Percentiles rank a stretch among this genome's conserved stretches.
These are phyloP conservation scores for Thalassarche chlororhynchos DNA, from an alignment of 2,113 vertebrate genomes.

Conservation along the genomic window DNA sequence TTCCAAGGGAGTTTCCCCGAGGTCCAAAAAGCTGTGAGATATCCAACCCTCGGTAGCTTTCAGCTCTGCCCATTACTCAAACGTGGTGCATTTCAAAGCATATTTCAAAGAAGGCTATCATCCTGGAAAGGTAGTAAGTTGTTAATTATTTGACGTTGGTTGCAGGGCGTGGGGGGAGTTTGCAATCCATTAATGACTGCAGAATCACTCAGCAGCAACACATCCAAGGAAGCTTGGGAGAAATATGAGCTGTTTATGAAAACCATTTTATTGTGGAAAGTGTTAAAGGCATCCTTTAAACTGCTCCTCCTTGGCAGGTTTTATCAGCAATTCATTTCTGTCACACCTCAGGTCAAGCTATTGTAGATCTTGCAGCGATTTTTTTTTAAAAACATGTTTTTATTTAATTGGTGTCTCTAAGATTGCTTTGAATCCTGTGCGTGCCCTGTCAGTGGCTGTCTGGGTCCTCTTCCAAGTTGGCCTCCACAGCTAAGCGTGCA, in stretches of 20 bases:
- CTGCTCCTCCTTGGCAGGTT: background rate
- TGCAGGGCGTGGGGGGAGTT: background rate
- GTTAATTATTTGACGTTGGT: background rate
- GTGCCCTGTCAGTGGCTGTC: background rate
- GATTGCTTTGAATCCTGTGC: background rate
- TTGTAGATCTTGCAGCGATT: background rate
- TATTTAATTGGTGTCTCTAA: background rate
- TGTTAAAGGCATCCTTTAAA: constrained; percentile 8
- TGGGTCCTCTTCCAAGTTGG: constrained; percentile 11
- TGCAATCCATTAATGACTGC: background rate
- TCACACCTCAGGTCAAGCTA: background rate
- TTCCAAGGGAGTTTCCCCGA: background rate
- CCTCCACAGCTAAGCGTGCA: background rate
- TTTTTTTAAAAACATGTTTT: background rate
- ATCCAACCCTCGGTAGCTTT: background rate
- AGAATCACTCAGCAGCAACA: background rate
- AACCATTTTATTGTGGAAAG: background rate
- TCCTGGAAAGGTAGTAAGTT: background rate
- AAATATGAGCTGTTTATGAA: constrained; percentile 4
- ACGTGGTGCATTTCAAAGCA: background rate
- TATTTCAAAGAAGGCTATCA: background rate
- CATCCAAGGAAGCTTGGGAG: background rate
- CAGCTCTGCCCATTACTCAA: background rate
- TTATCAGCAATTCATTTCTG: background rate
- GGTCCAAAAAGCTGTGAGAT: background rate